phyloP scores from a whole-genome alignment of 2,888 invertebrate genomes.

The Drosophila antonietae region DNA sequence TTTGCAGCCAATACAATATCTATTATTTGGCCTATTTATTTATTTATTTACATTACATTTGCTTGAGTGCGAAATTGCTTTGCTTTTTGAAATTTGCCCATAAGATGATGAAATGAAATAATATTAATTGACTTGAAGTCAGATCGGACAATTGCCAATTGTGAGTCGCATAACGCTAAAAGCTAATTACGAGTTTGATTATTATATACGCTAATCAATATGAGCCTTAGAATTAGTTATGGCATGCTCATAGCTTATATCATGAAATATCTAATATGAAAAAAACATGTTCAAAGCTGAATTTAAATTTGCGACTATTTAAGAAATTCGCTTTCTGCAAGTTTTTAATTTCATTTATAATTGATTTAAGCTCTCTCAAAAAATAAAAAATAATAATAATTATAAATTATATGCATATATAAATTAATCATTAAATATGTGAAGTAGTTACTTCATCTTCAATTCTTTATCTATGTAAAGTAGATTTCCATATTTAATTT shows the following conservation, averaged over 20 bases:
- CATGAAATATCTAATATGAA: too few relatives aligned
- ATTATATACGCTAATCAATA: background rate
- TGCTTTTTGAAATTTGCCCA: background rate
- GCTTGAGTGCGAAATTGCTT: constrained; percentile 4
- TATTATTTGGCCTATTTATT: constrained; percentile 15
- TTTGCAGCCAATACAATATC: background rate
- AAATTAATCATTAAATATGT: too few relatives aligned
- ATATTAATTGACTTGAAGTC: background rate
- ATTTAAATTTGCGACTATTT: too few relatives aligned
- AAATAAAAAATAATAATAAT: too few relatives aligned
- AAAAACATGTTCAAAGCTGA: too few relatives aligned
- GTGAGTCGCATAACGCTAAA: background rate
- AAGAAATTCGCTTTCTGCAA: too few relatives aligned
- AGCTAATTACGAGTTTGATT: background rate
- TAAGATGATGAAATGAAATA: background rate
- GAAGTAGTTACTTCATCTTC: too few relatives aligned
- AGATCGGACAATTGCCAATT: background rate
- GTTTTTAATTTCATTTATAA: too few relatives aligned
- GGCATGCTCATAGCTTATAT: background rate
- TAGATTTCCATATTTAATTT: too few relatives aligned
- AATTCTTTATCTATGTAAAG: too few relatives aligned
- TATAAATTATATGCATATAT: too few relatives aligned
- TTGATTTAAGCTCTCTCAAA: too few relatives aligned
- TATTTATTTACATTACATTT: constrained; percentile 5
- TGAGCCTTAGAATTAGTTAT: background rate